phyloP scores from a whole-genome alignment of 2,797 vertebrate genomes.

The Melanotaenia trifasciata region DNA sequence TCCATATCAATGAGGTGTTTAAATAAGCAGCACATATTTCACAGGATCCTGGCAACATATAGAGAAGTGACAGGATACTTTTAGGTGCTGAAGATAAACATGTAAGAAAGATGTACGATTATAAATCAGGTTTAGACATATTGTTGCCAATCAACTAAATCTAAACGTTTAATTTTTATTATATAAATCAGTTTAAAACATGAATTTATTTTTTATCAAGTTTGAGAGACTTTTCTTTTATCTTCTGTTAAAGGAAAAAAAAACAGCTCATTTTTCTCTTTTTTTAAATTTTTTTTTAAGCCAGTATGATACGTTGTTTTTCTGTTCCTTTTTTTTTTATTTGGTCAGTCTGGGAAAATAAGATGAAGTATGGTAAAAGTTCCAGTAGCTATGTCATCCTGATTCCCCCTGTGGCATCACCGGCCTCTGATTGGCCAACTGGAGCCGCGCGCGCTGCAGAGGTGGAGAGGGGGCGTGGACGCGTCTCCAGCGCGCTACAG shows the following conservation, averaged over 20 bases:
- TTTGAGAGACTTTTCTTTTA: no score
- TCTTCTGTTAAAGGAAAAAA: no score
- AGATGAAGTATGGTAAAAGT: constrained; percentile 46
- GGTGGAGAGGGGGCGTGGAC: constrained; percentile 61
- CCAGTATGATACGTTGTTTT: no score
- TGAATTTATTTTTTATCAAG: no score
- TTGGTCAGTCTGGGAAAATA: constrained; percentile 28
- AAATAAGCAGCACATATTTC: no score
- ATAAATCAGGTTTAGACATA: neutral
- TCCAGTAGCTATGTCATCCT: constrained; percentile 71
- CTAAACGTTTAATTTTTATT: no score
- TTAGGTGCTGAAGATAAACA: no score
- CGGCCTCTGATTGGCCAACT: constrained; percentile 74
- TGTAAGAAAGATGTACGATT: no score
- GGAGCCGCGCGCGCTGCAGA: constrained; percentile 48
- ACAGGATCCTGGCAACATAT: neutral
- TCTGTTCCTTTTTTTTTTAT: neutral
- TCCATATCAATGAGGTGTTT: no score
- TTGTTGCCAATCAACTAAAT: neutral
- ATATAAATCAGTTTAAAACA: no score
- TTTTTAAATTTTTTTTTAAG: neutral
- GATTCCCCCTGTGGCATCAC: constrained; percentile 56
- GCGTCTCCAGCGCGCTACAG: constrained; percentile 32
- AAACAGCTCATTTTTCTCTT: no score
- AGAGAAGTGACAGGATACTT: neutral